A percentile compares a stretch with the other conserved stretches of the same genome.
Conservation (phyloP, 2,888 invertebrate genomes). For the Chironomus riparius region DNA sequence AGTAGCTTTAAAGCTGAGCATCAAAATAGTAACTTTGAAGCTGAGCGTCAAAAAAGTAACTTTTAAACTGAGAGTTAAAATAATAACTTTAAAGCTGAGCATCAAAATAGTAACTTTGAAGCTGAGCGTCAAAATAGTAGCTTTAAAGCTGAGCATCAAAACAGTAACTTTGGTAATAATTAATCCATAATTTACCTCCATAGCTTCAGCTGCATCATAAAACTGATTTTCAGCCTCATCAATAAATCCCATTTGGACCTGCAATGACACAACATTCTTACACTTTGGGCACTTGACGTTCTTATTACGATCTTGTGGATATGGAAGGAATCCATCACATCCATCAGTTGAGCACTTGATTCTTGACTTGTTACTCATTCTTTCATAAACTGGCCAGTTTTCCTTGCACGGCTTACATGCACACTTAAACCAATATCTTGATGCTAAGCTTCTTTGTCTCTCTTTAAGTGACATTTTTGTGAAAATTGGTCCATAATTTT, state of each 20-base stretch:
- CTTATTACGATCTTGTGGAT: constrained; percentile 31
- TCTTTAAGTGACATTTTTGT: constrained; percentile 47
- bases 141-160: background rate
- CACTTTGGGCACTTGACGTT: constrained; percentile 47
- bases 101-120: too few relatives aligned
- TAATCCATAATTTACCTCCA: too few relatives aligned
- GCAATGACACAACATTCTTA: constrained; percentile 44
- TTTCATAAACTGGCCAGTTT: constrained; percentile 63
- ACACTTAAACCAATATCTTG: constrained; percentile 72
- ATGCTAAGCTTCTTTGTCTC: constrained; percentile 55
- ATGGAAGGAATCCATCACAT: background rate
- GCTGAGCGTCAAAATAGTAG: background rate
- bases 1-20: too few relatives aligned
- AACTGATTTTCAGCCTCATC: constrained; percentile 46
- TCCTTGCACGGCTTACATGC: constrained; percentile 61
- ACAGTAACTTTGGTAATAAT: too few relatives aligned
- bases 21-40: too few relatives aligned
- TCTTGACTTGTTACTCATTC: constrained; percentile 45
- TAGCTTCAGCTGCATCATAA: constrained; percentile 40
- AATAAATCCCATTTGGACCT: constrained; percentile 41
- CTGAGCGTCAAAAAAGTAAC: too few relatives aligned
- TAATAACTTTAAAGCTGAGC: too few relatives aligned
- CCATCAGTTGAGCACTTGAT: constrained; percentile 41
- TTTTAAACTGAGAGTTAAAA: too few relatives aligned
- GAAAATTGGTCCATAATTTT: constrained; percentile 78